Percentiles rank a stretch among this genome's conserved stretches.
These are phyloP conservation scores for Dicentrarchus labrax DNA, from an alignment of 2,113 vertebrate genomes.

Conservation along the genomic window DNA sequence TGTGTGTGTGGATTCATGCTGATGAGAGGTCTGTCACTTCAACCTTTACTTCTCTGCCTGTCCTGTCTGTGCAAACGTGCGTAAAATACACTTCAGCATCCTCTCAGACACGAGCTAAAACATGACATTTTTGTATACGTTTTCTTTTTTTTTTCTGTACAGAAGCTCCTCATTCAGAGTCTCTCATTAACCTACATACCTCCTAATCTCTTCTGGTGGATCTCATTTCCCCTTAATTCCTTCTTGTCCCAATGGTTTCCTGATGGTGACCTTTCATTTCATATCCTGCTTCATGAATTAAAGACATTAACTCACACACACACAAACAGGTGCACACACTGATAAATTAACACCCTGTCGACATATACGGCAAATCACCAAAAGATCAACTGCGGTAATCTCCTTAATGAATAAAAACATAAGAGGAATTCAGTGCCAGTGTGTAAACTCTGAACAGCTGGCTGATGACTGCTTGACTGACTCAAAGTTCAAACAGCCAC, in stretches of 20 bases:
- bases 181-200: slow-evolving; percentile 23
- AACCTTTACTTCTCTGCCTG: slow-evolving; percentile 10
- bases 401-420: slow-evolving; percentile 46
- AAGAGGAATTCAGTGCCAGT: slow-evolving; percentile 15
- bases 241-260: slow-evolving; percentile 61
- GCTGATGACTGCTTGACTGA: slow-evolving; percentile 8
- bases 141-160: too few species aligned
- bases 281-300: slow-evolving; percentile 65
- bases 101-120: slow-evolving; percentile 1
- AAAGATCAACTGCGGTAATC: slow-evolving; percentile 34
- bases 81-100: slow-evolving; percentile 2
- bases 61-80: not conserved
- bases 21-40: slow-evolving; percentile 30
- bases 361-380: slow-evolving; percentile 9
- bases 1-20: not conserved
- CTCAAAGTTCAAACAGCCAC: slow-evolving; percentile 38
- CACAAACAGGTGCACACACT: slow-evolving; percentile 27
- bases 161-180: not conserved
- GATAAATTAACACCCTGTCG: slow-evolving; percentile 39
- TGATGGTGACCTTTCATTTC: slow-evolving; percentile 75
- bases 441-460: slow-evolving; percentile 34
- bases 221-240: slow-evolving; percentile 67
- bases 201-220: slow-evolving; percentile 41
- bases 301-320: slow-evolving; percentile 48
- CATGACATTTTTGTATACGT: not conserved